Percentiles rank a stretch among this genome's conserved stretches.
phyloP scores from a whole-genome alignment of 2,888 invertebrate genomes.

The Crocallis elinguaria region DNA sequence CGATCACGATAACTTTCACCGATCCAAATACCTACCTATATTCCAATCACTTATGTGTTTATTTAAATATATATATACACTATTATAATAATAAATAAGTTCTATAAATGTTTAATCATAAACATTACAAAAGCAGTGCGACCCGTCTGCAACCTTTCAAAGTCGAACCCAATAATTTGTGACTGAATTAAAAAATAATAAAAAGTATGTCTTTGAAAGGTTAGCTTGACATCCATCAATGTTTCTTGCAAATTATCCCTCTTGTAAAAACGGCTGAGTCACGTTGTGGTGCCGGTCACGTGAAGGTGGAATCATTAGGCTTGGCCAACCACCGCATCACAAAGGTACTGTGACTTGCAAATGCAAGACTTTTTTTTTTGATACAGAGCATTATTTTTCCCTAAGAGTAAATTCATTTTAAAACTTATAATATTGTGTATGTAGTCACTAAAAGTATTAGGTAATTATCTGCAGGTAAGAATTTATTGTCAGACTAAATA shows the following conservation, averaged over 20 bases:
- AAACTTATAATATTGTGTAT: no score
- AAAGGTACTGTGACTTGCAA: constrained; percentile 37
- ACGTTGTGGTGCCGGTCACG: constrained; percentile 43
- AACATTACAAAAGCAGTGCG: constrained; percentile 17
- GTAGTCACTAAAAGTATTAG: no score
- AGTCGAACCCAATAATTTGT: constrained; percentile 24
- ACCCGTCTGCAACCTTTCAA: constrained; percentile 28
- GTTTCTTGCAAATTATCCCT: constrained; percentile 41
- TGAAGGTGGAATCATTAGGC: constrained; percentile 49
- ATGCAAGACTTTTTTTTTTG: neutral
- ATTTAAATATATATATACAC: neutral
- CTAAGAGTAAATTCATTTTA: no score
- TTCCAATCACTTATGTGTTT: no score
- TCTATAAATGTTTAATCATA: constrained; percentile 15
- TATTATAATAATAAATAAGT: neutral
- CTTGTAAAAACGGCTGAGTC: constrained; percentile 51
- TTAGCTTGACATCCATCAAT: constrained; percentile 43
- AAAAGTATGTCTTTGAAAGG: constrained; percentile 35
- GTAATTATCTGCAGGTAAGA: no score
- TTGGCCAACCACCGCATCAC: constrained; percentile 35
- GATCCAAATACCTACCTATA: no score
- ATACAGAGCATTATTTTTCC: no score
- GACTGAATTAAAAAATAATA: constrained; percentile 32
- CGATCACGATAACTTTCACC: no score
- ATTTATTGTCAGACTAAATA: no score